A percentile compares a stretch with the other conserved stretches of the same genome.
Evolutionary conservation across 2,888 invertebrate species (phyloP).

Genomic region (Adineta ricciae): DNA sequence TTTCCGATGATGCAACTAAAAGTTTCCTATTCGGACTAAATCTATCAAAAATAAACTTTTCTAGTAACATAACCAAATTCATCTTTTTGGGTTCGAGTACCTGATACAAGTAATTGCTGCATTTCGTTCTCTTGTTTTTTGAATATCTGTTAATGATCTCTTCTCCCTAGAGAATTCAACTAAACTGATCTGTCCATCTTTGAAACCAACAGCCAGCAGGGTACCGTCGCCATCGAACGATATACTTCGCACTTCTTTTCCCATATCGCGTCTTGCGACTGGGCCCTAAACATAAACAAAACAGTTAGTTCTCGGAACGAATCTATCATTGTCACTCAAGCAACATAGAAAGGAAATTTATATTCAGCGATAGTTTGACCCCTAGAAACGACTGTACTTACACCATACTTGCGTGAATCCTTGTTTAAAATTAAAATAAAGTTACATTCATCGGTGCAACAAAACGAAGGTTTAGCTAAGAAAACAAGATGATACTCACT

Average conservation of each 20-base stretch:
- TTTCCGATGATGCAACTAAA: constrained; percentile 47
- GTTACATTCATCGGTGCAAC: neutral
- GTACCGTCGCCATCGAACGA: constrained; percentile 46
- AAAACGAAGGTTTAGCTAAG: neutral
- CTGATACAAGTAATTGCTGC: constrained; percentile 44
- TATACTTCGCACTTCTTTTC: constrained; percentile 38
- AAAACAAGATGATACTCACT: constrained; percentile 37
- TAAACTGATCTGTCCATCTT: constrained; percentile 47
- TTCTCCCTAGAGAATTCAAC: constrained; percentile 35
- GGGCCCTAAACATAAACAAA: neutral
- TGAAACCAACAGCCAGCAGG: constrained; percentile 45
- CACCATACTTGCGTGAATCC: too few relatives aligned
- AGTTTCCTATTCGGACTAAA: constrained; percentile 46
- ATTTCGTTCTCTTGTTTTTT: constrained; percentile 44
- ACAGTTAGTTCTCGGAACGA: neutral
- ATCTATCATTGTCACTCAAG: neutral
- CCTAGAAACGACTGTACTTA: too few relatives aligned
- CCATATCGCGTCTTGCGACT: neutral
- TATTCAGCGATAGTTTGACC: neutral
- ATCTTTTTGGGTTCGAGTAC: constrained; percentile 36
- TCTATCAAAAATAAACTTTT: too few relatives aligned
- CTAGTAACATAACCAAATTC: constrained; percentile 18
- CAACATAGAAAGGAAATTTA: neutral
- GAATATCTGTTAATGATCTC: constrained; percentile 43
- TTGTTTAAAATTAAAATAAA: neutral